phyloP scores from a whole-genome alignment of 2,113 vertebrate species.

The Clupea harengus region DNA sequence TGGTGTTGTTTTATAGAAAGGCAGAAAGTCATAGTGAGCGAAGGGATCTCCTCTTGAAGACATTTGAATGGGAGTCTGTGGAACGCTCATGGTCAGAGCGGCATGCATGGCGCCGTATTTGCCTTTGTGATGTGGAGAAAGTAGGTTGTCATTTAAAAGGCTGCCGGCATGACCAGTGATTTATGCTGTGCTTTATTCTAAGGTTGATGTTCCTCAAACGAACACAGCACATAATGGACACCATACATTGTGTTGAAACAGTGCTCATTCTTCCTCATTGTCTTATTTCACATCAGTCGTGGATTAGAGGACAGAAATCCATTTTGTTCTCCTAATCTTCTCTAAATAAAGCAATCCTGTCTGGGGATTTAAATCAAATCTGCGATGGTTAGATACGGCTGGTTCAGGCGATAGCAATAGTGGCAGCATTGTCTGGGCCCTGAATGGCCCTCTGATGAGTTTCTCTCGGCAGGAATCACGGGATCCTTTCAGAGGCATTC shows the following conservation, averaged over 20 bases:
- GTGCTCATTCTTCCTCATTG: constrained; percentile 4
- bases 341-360: constrained; percentile 64
- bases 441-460: constrained; percentile 60
- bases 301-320: constrained; percentile 48
- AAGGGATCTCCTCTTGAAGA: too few relatives aligned
- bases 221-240: constrained; percentile 21
- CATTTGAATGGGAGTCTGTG: too few relatives aligned
- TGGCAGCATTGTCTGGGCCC: constrained; percentile 65
- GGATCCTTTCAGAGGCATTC: constrained; percentile 54
- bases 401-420: constrained; percentile 64
- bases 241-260: neutral
- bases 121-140: too few relatives aligned
- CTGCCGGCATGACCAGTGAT: too few relatives aligned
- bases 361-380: constrained; percentile 70
- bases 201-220: constrained; percentile 23
- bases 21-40: neutral
- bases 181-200: too few relatives aligned
- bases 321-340: constrained; percentile 57
- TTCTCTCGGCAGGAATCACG: constrained; percentile 30
- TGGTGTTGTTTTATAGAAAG: neutral
- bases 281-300: constrained; percentile 1
- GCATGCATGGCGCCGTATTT: too few relatives aligned
- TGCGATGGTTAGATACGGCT: constrained; percentile 64
- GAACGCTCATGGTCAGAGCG: too few relatives aligned
- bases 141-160: too few relatives aligned